Evolutionary conservation across 1,140 invertebrate genomes (phyloP).

Genomic region (Bacillus rossius): DNA sequence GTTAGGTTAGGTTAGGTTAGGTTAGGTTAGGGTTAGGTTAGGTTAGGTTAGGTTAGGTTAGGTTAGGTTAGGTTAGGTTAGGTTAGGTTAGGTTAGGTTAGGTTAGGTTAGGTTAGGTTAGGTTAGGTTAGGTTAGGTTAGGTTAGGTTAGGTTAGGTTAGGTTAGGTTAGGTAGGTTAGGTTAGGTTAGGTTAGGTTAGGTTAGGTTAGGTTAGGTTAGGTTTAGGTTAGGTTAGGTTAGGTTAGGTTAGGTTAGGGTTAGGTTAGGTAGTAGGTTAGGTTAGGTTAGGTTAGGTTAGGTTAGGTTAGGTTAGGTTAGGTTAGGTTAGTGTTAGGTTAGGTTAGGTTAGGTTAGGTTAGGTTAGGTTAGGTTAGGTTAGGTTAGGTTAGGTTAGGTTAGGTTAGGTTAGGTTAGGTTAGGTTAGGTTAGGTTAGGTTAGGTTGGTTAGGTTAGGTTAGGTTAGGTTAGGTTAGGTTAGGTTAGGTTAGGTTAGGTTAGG

Average conservation of each 20-base stretch:
- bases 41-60: too few relatives aligned
- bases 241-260: constrained; percentile 21
- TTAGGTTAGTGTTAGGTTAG: not conserved
- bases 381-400: constrained; percentile 20
- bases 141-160: constrained; percentile 22
- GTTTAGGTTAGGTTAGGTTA: constrained; percentile 20
- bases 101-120: too few relatives aligned
- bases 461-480: not conserved
- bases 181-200: constrained; percentile 19
- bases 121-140: constrained; percentile 19
- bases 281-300: constrained; percentile 27
- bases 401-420: constrained; percentile 26
- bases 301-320: constrained; percentile 27
- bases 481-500: constrained; percentile 11
- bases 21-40: too few relatives aligned
- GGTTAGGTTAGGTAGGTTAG: constrained; percentile 21
- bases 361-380: constrained; percentile 20
- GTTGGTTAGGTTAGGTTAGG: constrained; percentile 21
- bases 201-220: constrained; percentile 21
- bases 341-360: constrained; percentile 20
- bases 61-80: too few relatives aligned
- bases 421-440: constrained; percentile 28
- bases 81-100: too few relatives aligned
- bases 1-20: too few relatives aligned
- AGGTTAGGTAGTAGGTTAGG: constrained; percentile 22